Evolutionary conservation across 1,140 invertebrate species (phyloP).

Genomic region (Listronotus oregonensis): DNA sequence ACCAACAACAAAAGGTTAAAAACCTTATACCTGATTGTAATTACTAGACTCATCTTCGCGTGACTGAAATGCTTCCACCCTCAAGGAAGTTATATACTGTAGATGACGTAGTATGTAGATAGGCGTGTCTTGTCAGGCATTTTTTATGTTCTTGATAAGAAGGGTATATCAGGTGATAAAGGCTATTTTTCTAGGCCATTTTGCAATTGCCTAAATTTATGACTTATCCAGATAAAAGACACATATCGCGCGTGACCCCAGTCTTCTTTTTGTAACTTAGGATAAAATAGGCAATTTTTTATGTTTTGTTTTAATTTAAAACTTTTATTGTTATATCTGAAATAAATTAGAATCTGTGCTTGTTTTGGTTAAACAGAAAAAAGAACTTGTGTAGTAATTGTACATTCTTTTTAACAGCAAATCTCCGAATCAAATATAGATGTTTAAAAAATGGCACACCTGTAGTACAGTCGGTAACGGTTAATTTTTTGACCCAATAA

Average conservation of each 20-base stretch:
- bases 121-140: conserved; percentile 11
- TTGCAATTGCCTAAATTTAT: conserved; percentile 12
- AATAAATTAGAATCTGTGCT: too few species aligned
- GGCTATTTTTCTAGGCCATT: conserved; percentile 15
- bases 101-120: conserved; percentile 15
- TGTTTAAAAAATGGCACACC: too few species aligned
- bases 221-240: conserved; percentile 4
- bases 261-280: neutral
- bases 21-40: conserved; percentile 5
- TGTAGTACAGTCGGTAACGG: too few species aligned
- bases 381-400: too few species aligned
- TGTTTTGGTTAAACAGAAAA: too few species aligned
- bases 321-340: too few species aligned
- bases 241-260: neutral
- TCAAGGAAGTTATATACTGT: conserved; percentile 13
- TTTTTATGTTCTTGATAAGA: conserved; percentile 9
- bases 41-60: conserved; percentile 11
- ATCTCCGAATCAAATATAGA: too few species aligned
- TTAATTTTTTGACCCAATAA: too few species aligned
- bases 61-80: conserved; percentile 5
- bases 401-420: too few species aligned
- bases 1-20: conserved; percentile 3
- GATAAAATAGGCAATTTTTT: neutral
- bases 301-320: too few species aligned
- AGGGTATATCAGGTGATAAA: conserved; percentile 15